These are phyloP conservation scores for Rhea americana DNA, from an alignment of 2,113 vertebrate genomes.

Conservation along the genomic window DNA sequence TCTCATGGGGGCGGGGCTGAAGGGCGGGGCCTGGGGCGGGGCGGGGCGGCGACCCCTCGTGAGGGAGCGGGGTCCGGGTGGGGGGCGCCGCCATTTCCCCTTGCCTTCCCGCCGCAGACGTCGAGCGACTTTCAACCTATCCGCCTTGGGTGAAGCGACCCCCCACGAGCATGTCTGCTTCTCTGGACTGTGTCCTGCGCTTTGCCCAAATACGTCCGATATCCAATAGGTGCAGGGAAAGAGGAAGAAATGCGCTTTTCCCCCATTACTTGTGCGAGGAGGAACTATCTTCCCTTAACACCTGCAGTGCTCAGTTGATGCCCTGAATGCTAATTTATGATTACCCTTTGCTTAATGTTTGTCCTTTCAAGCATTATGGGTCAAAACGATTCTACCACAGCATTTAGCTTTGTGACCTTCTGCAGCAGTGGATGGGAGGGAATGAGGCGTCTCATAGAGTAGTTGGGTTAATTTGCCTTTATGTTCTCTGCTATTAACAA, in stretches of 20 bases:
- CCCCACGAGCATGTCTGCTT: too few species aligned
- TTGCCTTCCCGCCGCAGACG: accelerated
- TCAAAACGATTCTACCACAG: neutral
- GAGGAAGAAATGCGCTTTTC: neutral
- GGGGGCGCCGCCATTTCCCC: neutral
- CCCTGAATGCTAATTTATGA: constrained; percentile 27
- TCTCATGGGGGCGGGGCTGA: accelerated
- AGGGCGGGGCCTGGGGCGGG: neutral
- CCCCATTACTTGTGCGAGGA: neutral
- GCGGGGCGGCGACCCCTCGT: neutral
- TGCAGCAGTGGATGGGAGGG: neutral
- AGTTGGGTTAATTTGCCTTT: constrained; percentile 1
- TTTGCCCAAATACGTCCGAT: accelerated
- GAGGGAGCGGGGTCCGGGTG: too few species aligned
- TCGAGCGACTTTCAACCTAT: neutral
- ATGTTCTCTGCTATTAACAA: neutral
- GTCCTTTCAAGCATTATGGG: neutral
- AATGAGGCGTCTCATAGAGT: neutral
- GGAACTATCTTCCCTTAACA: neutral
- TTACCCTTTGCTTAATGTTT: constrained; percentile 19
- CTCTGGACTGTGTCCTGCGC: accelerated
- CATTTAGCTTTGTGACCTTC: constrained; percentile 11
- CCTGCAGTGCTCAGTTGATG: neutral
- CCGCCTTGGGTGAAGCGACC: neutral
- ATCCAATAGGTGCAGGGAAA: neutral